Evolutionary conservation across 2,797 vertebrate species (phyloP), one percentile per base, ranked within the genome.

Genomic region (Staurois parvus): DNA sequence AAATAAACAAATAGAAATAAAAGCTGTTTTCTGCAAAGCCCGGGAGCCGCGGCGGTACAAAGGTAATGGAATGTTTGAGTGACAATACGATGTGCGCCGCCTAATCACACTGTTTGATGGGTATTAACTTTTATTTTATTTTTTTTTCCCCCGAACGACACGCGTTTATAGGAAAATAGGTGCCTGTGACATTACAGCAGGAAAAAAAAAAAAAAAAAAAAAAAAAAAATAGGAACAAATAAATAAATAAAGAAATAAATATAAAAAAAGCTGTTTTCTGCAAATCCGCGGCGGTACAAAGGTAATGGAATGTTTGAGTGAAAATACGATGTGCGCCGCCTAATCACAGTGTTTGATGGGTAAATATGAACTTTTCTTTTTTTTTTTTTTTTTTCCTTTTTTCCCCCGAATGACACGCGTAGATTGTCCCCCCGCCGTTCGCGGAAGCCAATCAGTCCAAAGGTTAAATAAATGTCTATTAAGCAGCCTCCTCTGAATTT

Each of bases 131-230:
- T n/a, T n/a, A n/a, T n/a, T n/a, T n/a, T n/a, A n/a, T n/a, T 81
- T 62, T 91, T 87, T 10, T 88, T 91, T 89, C 87, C 26, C 88
- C 84, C 59, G 79, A 73, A 82, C 88, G 62, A 68, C n/a, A n/a
- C 76, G 28, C 4, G 76, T 34, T n/a, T n/a, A 10, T 37, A 37
- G 37, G 37, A 37, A 37, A 37, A 37, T 37, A 7, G 37, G 37
- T 6, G 37, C 37, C 37, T 1, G n/a, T n/a, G n/a, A n/a, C n/a
- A n/a, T 93, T 93, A 91, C 93, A 94, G 94, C 94, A 94, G 89
- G 88, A 88, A 91, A 91, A 89, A 88, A 90, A 90, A 68, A 79
- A 10, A 8, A 6, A 40, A 40, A 40, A 40, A 40, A 45, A 45
- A 45, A 45, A 45, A 15, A 0, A 2, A 45, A 32, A 70, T n/a